phyloP scores from a whole-genome alignment of 92 coral and sea anemone genomes.

The Zoanthus solanderi region DNA sequence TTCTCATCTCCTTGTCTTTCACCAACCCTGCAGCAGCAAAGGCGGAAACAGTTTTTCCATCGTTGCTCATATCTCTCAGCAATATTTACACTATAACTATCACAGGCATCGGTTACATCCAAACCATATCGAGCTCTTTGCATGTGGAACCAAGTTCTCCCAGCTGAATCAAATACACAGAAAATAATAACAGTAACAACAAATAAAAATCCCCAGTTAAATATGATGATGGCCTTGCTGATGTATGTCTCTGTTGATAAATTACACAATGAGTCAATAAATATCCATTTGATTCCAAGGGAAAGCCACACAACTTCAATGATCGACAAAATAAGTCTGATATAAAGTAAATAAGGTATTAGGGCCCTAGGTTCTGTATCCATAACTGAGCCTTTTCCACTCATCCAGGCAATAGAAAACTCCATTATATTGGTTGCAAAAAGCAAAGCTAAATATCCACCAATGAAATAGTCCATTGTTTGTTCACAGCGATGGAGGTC shows the following conservation, averaged over 20 bases:
- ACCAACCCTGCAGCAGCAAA: slow-evolving; percentile 82
- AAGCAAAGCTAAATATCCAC: slow-evolving; percentile 92
- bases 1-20: slow-evolving; percentile 90
- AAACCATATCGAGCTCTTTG: slow-evolving; percentile 66
- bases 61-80: slow-evolving; percentile 79
- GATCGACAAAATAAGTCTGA: slow-evolving; percentile 80
- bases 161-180: slow-evolving; percentile 96
- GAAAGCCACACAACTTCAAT: slow-evolving; percentile 95
- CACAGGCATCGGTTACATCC: slow-evolving; percentile 66
- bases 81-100: slow-evolving; percentile 72
- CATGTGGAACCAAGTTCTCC: slow-evolving; percentile 87
- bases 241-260: slow-evolving; percentile 74
- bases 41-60: slow-evolving; percentile 89
- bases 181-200: slow-evolving; percentile 75
- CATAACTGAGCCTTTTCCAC: slow-evolving; percentile 93
- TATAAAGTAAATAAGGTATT: slow-evolving; percentile 87
- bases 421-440: slow-evolving; percentile 98
- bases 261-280: slow-evolving; percentile 75
- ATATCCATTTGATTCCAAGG: slow-evolving; percentile 94
- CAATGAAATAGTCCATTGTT: slow-evolving; percentile 93
- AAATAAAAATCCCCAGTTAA: slow-evolving; percentile 94
- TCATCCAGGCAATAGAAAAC: slow-evolving; percentile 92
- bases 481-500: slow-evolving; percentile 82
- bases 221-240: slow-evolving; percentile 88
- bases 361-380: slow-evolving; percentile 91